A percentile compares a stretch with the other conserved stretches of the same genome.
Evolutionary conservation across 2,113 vertebrate genomes (phyloP).

Genomic region (Spermophilus dauricus): DNA sequence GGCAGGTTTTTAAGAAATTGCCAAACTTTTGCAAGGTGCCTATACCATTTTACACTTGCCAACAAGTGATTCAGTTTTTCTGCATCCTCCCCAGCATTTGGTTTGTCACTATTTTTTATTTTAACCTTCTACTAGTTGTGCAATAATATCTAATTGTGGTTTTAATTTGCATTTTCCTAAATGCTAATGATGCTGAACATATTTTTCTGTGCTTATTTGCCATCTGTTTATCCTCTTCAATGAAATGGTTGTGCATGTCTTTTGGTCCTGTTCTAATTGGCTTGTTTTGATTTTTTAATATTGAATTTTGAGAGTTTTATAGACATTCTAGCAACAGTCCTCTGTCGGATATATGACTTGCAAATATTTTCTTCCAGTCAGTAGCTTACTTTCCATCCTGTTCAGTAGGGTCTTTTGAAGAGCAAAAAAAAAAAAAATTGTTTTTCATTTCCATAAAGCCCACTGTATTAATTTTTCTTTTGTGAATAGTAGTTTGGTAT

Average conservation of each 20-base stretch:
- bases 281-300: neutral
- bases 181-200: neutral
- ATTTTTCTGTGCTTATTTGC: neutral
- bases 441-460: neutral
- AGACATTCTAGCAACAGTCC: neutral
- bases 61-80: neutral
- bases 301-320: neutral
- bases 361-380: neutral
- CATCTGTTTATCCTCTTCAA: neutral
- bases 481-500: neutral
- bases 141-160: neutral
- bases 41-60: neutral
- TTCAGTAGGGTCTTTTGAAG: neutral
- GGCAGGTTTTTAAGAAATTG: neutral
- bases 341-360: neutral
- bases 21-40: neutral
- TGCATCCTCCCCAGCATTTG: neutral
- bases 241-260: neutral
- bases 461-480: neutral
- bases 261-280: conserved; percentile 21
- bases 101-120: conserved; percentile 14
- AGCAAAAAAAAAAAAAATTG: neutral
- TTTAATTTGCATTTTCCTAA: conserved; percentile 48
- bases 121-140: neutral
- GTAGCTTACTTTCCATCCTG: neutral